These are phyloP conservation scores for Octomys mimax DNA, from an alignment of 2,797 vertebrate species.

Conservation along the genomic window DNA sequence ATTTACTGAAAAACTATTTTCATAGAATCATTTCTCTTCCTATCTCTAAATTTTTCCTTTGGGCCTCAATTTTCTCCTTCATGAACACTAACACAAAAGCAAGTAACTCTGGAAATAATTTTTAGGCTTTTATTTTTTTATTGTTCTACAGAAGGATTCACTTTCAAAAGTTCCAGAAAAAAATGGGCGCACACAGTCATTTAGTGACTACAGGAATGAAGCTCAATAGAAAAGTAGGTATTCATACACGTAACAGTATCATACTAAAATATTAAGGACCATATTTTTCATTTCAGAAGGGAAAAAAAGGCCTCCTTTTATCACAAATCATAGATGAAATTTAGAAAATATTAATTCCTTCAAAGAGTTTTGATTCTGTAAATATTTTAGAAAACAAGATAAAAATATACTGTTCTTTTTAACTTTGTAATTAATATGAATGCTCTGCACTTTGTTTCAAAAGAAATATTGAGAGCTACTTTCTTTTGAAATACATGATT, in stretches of 20 bases:
- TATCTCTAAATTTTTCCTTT: slow-evolving; percentile 57
- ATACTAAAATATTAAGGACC: neutral
- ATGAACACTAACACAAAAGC: slow-evolving; percentile 79
- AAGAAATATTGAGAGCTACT: slow-evolving; percentile 45
- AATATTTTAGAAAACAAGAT: slow-evolving; percentile 51
- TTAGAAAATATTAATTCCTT: slow-evolving; percentile 25
- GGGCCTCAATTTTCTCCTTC: slow-evolving; percentile 78
- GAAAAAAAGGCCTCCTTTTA: neutral
- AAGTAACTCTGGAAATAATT: slow-evolving; percentile 75
- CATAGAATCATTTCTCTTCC: slow-evolving; percentile 61
- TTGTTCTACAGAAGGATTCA: slow-evolving; percentile 37
- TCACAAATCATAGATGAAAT: neutral
- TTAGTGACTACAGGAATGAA: neutral
- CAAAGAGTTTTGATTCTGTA: slow-evolving; percentile 39
- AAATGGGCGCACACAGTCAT: neutral
- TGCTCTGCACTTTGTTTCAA: slow-evolving; percentile 26
- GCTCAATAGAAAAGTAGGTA: neutral
- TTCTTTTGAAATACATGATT: slow-evolving; percentile 49
- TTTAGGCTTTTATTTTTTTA: slow-evolving; percentile 29
- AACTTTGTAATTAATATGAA: slow-evolving; percentile 45
- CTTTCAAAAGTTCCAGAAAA: slow-evolving; percentile 36
- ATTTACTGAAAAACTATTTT: slow-evolving; percentile 77
- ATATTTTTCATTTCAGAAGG: slow-evolving; percentile 36
- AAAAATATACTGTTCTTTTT: neutral
- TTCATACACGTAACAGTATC: neutral